These are phyloP conservation scores for Physeter macrocephalus DNA, from an alignment of 2,113 vertebrate species.

Conservation along the genomic window DNA sequence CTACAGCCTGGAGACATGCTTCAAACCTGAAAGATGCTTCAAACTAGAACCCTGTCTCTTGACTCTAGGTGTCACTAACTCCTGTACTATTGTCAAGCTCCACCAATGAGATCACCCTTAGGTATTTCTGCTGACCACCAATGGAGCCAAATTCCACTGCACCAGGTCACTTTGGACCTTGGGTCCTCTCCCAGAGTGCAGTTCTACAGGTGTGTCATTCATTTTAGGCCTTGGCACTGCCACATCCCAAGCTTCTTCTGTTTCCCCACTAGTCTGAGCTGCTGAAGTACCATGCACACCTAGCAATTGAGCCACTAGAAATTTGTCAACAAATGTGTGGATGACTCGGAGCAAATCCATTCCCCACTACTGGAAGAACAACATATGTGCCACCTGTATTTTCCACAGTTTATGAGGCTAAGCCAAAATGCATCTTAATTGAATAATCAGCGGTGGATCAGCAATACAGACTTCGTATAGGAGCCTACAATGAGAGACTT, in stretches of 20 bases:
- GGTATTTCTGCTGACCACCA: neutral
- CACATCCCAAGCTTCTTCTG: neutral
- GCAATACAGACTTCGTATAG: neutral
- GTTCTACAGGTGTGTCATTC: neutral
- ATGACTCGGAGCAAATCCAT: neutral
- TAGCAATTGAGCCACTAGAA: neutral
- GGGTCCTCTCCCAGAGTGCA: neutral
- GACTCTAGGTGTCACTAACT: neutral
- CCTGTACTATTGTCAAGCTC: neutral
- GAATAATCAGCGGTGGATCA: neutral
- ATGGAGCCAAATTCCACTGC: neutral
- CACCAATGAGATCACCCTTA: neutral
- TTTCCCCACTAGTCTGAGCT: neutral
- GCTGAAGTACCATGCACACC: neutral
- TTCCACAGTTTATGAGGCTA: neutral
- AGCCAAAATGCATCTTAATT: neutral
- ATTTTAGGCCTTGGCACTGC: neutral
- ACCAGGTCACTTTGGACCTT: neutral
- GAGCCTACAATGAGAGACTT: neutral
- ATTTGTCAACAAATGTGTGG: neutral
- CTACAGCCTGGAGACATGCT: neutral
- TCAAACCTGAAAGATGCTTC: neutral
- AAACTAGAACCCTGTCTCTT: neutral
- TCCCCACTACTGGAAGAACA: neutral
- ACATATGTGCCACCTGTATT: neutral